These are phyloP conservation scores for Recurvirostra avosetta DNA, from an alignment of 2,113 vertebrate species.

Conservation along the genomic window DNA sequence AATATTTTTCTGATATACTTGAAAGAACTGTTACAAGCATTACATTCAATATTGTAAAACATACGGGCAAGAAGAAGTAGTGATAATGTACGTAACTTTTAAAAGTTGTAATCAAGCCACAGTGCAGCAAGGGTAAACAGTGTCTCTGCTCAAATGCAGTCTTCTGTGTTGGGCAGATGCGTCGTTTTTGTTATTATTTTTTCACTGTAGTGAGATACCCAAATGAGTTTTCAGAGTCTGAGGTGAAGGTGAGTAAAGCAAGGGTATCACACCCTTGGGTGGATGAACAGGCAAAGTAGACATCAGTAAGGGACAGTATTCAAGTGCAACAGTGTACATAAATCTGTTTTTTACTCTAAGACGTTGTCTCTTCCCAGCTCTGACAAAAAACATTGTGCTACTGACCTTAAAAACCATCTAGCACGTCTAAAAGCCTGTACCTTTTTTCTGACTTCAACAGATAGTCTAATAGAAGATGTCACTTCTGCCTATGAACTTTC, in stretches of 20 bases:
- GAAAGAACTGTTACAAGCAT: background rate
- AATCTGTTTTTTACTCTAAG: background rate
- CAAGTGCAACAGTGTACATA: background rate
- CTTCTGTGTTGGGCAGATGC: accelerated
- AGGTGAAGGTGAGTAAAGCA: background rate
- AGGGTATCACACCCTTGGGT: background rate
- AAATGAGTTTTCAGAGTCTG: background rate
- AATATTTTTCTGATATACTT: background rate
- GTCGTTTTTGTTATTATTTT: background rate
- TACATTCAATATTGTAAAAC: background rate
- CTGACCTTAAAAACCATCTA: background rate
- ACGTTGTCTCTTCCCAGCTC: background rate
- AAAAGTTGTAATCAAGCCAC: background rate
- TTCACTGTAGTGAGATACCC: background rate
- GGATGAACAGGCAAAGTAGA: background rate
- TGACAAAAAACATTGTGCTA: background rate
- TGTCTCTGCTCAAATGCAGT: background rate
- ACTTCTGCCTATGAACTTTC: background rate
- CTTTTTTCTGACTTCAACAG: background rate
- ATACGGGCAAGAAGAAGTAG: background rate
- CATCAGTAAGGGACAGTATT: background rate
- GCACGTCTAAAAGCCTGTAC: background rate
- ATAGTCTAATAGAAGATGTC: background rate
- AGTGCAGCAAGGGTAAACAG: background rate
- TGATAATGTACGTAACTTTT: background rate